Conservation (phyloP, 2,113 vertebrate genomes). For the Seriola rivoliana region DNA sequence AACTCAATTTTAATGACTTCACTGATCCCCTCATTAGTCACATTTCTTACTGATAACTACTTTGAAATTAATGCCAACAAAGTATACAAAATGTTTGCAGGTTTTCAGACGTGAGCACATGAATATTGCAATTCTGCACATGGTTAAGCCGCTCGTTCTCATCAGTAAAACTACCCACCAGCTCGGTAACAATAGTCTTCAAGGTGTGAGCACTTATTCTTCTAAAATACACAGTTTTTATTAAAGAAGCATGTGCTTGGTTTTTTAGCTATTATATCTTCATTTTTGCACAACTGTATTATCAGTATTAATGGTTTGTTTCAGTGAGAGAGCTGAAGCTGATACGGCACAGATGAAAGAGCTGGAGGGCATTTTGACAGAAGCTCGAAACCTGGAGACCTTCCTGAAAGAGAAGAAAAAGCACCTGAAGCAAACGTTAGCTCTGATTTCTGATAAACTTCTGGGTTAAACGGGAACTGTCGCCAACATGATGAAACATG, state of each 20-base stretch:
- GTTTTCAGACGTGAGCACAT: too few relatives aligned
- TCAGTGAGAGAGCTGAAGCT: slow-evolving; percentile 73
- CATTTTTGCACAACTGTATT: background rate
- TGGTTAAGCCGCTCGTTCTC: too few relatives aligned
- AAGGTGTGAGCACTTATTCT: too few relatives aligned
- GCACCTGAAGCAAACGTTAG: slow-evolving; percentile 71
- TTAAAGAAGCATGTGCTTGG: too few relatives aligned
- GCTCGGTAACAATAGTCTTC: too few relatives aligned
- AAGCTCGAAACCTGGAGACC: slow-evolving; percentile 74
- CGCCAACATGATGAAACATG: rapidly evolving
- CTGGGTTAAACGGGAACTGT: slow-evolving; percentile 48
- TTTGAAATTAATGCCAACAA: background rate
- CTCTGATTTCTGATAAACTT: slow-evolving; percentile 81
- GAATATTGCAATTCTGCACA: too few relatives aligned
- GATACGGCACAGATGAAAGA: slow-evolving; percentile 76
- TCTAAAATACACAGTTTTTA: too few relatives aligned
- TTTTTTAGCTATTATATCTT: background rate
- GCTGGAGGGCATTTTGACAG: slow-evolving; percentile 77
- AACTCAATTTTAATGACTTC: too few relatives aligned
- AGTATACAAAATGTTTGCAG: background rate
- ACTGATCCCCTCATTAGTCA: too few relatives aligned
- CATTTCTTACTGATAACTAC: background rate
- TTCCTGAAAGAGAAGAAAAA: slow-evolving; percentile 81
- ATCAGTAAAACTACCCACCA: too few relatives aligned
- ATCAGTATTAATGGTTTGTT: slow-evolving; percentile 21